Evolutionary conservation across 2,113 vertebrate species (phyloP).

Genomic region (Polypterus senegalus): DNA sequence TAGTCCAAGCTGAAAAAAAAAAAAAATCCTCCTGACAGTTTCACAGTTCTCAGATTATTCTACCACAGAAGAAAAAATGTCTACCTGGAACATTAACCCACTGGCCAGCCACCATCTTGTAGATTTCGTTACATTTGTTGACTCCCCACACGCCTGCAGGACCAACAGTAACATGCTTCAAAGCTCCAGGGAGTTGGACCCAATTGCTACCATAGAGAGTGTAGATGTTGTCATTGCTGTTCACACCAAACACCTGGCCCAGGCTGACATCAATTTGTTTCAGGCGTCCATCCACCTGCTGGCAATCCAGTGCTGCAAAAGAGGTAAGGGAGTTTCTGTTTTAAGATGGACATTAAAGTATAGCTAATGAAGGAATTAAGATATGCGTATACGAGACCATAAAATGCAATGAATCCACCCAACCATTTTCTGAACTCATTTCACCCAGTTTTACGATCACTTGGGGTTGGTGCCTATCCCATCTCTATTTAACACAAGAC

Average conservation of each 20-base stretch:
- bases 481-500: no score
- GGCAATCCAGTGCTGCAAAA: constrained; percentile 4
- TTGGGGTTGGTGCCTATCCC: no score
- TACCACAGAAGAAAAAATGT: not conserved
- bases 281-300: not conserved
- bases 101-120: not conserved
- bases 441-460: no score
- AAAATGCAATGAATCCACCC: no score
- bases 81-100: not conserved
- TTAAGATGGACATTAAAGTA: no score
- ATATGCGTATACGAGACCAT: no score
- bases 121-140: not conserved
- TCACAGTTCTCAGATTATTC: not conserved
- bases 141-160: constrained; percentile 7
- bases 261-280: constrained; percentile 8
- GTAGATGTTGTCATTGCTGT: constrained; percentile 1
- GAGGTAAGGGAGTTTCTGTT: not conserved
- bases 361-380: no score
- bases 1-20: no score
- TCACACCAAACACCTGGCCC: constrained; percentile 13
- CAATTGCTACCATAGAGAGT: not conserved
- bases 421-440: no score
- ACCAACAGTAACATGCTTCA: constrained; percentile 11
- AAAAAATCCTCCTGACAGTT: not conserved
- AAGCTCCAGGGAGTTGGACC: not conserved